Evolutionary conservation across 2,888 invertebrate genomes (phyloP).

Genomic region (Zeuzera pyrina): DNA sequence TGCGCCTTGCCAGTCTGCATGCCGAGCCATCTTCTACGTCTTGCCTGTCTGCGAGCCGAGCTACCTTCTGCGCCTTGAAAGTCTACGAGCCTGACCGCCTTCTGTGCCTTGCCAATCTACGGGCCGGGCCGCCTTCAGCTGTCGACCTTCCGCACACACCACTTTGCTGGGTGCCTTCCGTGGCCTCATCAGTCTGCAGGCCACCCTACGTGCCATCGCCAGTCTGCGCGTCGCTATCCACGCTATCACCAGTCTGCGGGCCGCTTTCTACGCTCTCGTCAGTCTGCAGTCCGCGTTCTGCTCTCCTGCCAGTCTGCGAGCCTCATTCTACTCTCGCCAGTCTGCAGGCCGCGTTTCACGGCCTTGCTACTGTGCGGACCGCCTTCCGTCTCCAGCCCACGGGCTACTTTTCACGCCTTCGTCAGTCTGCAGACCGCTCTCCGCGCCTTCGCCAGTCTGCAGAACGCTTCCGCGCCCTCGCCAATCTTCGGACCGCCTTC

Average conservation of each 20-base stretch:
- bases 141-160: no score
- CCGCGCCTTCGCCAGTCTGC: background rate
- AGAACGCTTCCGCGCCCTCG: background rate
- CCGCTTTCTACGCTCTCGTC: background rate
- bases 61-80: no score
- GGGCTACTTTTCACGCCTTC: background rate
- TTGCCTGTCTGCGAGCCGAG: background rate
- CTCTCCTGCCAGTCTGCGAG: background rate
- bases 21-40: background rate
- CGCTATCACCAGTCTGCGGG: background rate
- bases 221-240: background rate
- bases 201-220: background rate
- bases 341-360: background rate
- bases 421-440: background rate
- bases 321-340: background rate
- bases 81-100: background rate
- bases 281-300: background rate
- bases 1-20: no score
- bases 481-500: conserved; percentile 1
- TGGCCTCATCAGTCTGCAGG: background rate
- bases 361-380: no score
- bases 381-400: background rate
- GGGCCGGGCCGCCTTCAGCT: background rate
- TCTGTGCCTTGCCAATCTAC: background rate
- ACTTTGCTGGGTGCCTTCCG: no score